A percentile compares a stretch with the other conserved stretches of the same genome.
Evolutionary conservation across 2,113 vertebrate genomes (phyloP).

Genomic region (Apaloderma vittatum): DNA sequence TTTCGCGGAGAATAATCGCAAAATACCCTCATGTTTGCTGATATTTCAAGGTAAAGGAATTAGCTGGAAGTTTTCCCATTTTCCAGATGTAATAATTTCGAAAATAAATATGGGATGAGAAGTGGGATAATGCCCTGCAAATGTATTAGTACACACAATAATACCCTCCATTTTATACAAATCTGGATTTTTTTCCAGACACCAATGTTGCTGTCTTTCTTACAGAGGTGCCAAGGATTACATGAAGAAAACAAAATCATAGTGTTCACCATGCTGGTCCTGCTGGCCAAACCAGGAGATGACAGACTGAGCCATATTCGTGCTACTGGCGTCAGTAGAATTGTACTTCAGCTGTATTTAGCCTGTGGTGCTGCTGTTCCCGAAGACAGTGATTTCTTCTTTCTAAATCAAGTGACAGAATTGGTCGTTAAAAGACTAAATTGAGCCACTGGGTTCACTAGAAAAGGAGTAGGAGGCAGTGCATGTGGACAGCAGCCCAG

Average conservation of each 20-base stretch:
- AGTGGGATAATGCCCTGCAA: conserved; percentile 75
- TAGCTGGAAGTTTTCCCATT: conserved; percentile 78
- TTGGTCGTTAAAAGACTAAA: not conserved
- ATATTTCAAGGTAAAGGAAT: conserved; percentile 81
- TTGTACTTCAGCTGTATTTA: not conserved
- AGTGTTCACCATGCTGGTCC: not conserved
- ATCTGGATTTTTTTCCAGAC: conserved; percentile 55
- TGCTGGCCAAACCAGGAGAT: not conserved
- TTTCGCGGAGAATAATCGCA: conserved; percentile 63
- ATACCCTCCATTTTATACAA: conserved; percentile 69
- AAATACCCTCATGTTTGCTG: conserved; percentile 74
- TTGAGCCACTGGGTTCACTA: not conserved
- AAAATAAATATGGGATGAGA: conserved; percentile 75
- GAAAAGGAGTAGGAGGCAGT: not conserved
- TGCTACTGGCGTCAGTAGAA: not conserved
- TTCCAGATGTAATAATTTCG: conserved; percentile 78
- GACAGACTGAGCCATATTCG: not conserved
- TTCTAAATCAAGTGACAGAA: conserved; percentile 16
- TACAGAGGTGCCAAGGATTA: not conserved
- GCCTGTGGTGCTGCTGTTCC: not conserved
- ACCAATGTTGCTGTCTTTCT: conserved; percentile 12
- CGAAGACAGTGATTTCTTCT: conserved; percentile 15
- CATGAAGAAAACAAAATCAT: not conserved
- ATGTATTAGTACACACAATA: conserved; percentile 71
- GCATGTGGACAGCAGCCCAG: not conserved